A percentile compares a stretch with the other conserved stretches of the same genome.
phyloP scores from a whole-genome alignment of 2,888 invertebrate genomes.

The Drosophila gaucha region DNA sequence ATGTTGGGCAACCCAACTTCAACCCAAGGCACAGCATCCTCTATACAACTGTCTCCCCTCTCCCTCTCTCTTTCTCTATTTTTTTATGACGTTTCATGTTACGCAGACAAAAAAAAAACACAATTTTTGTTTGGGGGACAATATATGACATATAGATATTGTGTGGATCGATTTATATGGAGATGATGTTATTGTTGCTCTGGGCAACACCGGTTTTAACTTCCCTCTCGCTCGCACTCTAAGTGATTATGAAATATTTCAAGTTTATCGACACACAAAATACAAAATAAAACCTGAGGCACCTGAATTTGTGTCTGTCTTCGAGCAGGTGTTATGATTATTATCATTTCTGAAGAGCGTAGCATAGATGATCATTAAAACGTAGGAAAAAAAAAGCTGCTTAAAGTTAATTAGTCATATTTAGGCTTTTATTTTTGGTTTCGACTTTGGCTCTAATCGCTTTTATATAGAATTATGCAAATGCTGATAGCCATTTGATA shows the following conservation, averaged over 20 bases:
- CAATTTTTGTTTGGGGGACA: constrained; percentile 6
- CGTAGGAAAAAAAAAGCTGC: constrained; percentile 39
- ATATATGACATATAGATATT: constrained; percentile 55
- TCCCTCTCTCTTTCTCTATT: constrained; percentile 37
- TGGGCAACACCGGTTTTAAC: constrained; percentile 35
- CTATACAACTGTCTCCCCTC: not conserved
- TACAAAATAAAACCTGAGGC: not conserved
- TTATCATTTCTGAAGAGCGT: constrained; percentile 40
- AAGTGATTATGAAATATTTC: constrained; percentile 69
- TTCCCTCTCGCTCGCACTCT: constrained; percentile 10
- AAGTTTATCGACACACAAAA: constrained; percentile 15
- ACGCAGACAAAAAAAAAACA: constrained; percentile 31
- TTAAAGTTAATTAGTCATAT: constrained; percentile 77
- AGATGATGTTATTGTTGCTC: constrained; percentile 36
- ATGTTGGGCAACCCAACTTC: constrained; percentile 19
- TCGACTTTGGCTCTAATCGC: constrained; percentile 61
- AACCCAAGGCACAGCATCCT: constrained; percentile 1
- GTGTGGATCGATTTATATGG: constrained; percentile 47
- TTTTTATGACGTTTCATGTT: constrained; percentile 74
- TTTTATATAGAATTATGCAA: constrained; percentile 75
- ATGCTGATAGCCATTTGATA: constrained; percentile 75
- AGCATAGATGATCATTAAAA: constrained; percentile 42
- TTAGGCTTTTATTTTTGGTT: constrained; percentile 31
- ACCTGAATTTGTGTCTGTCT: constrained; percentile 6
- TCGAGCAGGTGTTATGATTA: constrained; percentile 59